phyloP scores from a whole-genome alignment of 2,888 invertebrate genomes.

The Acleris laterana region DNA sequence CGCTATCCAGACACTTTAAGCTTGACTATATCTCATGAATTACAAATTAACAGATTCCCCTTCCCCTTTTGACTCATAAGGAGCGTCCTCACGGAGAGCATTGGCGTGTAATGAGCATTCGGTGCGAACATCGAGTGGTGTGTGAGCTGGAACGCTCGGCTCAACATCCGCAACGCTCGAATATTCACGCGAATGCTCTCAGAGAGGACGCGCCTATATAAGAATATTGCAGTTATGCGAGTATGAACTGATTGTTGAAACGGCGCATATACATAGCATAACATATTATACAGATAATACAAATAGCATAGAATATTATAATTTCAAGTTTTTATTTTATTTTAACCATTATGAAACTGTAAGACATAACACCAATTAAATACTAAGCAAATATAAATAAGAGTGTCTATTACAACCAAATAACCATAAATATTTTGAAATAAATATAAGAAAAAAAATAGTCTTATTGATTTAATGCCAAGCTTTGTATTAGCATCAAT shows the following conservation, averaged over 20 bases:
- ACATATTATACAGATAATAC: constrained; percentile 15
- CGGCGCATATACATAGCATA: constrained; percentile 12
- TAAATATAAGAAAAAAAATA: constrained; percentile 11
- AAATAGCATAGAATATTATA: constrained; percentile 9
- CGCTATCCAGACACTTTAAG: no score
- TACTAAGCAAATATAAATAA: constrained; percentile 28
- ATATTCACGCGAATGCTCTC: no score
- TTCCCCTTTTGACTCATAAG: neutral
- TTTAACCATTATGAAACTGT: constrained; percentile 27
- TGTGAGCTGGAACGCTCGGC: no score
- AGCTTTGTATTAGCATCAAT: neutral
- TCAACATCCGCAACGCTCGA: no score
- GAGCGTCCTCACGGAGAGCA: no score
- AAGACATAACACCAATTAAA: constrained; percentile 32
- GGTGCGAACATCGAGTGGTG: no score
- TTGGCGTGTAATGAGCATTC: no score
- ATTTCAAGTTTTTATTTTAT: constrained; percentile 3
- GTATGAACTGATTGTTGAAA: constrained; percentile 1
- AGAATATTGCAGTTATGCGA: neutral
- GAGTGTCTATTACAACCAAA: constrained; percentile 19
- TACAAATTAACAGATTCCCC: neutral
- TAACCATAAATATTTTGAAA: constrained; percentile 12
- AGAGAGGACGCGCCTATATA: no score
- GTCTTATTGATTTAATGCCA: constrained; percentile 5
- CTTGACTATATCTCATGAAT: no score